Conservation (phyloP, 2,797 vertebrate species). For the Anas bernieri region DNA sequence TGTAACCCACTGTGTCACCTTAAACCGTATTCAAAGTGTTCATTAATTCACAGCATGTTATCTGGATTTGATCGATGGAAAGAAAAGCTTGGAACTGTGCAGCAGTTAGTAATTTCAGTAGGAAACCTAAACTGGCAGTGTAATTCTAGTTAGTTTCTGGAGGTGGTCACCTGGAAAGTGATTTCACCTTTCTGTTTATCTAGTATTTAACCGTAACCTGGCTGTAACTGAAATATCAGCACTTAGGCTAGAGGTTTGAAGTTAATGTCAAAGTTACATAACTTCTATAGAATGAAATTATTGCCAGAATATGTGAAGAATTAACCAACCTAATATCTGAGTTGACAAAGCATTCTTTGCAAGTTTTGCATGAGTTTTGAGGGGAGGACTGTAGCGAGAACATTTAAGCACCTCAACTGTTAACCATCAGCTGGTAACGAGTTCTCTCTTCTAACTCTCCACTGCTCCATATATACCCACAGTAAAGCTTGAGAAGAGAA, state of each 20-base stretch:
- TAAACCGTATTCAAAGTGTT: neutral
- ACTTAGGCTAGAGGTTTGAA: neutral
- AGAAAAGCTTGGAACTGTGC: neutral
- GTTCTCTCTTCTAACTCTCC: neutral
- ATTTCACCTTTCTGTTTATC: neutral
- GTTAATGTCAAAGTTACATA: neutral
- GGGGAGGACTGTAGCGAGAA: neutral
- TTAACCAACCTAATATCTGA: neutral
- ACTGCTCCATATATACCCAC: neutral
- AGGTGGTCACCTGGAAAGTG: neutral
- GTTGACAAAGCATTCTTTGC: neutral
- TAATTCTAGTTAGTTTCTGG: neutral
- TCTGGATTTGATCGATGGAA: neutral
- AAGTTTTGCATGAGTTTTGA: neutral
- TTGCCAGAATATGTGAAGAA: neutral
- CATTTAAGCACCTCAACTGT: neutral
- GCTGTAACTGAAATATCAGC: neutral
- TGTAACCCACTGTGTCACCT: neutral
- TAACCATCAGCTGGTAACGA: neutral
- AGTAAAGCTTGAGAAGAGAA: conserved; percentile 1
- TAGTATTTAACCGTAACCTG: neutral
- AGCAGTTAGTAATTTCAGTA: neutral
- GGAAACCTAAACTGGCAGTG: neutral
- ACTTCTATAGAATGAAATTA: neutral
- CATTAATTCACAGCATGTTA: neutral